Evolutionary conservation across 2,888 invertebrate genomes (phyloP), one percentile per base, ranked within the genome.

Genomic region (Polia nebulosa): DNA sequence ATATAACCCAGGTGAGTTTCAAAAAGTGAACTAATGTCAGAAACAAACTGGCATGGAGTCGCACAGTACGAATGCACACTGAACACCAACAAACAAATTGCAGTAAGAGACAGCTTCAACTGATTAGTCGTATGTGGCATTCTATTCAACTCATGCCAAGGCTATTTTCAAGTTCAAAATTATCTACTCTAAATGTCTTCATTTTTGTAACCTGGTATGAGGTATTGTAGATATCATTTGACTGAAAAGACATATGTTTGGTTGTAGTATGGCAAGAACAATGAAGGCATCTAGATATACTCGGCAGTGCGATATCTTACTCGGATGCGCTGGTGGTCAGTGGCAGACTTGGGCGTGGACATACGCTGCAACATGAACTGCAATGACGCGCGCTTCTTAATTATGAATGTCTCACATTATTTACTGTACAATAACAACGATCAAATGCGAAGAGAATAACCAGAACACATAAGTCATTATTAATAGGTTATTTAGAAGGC

Each of bases 341-440:
- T 97, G 96, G 97, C 97, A 96, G 97, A 97, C 96, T 97, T 97
- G 96, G 97, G 97, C 96, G 97, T 97, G 96, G 97, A 97, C 97
- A 97, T 97, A 97, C 97, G 97, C 96, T 98, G 97, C 97, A 98
- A 97, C 97, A 98, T 97, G 95, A 97, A 97, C 98, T 98, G 98
- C 95, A 98, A 98, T 90, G 89, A 93, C 88, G 91, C 85, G 89
- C 83, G 84, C 83, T 77, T 85, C 88, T 87, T 87, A 87, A 85
- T 85, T 65, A 81, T 76, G 70, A 62, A 58, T 80, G 49, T 44
- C n/a, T n/a, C 49, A 69, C 45, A 64, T 47, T 74, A 25, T 45
- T 45, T 52, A 60, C 22, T 61, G 27, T 3, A 36, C 34, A 52
- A 57, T 56, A 34, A 60, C 61, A 34, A 45, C 13, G 58, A 58